Conservation (phyloP, 2,888 invertebrate species). For the Atherix ibis region DNA sequence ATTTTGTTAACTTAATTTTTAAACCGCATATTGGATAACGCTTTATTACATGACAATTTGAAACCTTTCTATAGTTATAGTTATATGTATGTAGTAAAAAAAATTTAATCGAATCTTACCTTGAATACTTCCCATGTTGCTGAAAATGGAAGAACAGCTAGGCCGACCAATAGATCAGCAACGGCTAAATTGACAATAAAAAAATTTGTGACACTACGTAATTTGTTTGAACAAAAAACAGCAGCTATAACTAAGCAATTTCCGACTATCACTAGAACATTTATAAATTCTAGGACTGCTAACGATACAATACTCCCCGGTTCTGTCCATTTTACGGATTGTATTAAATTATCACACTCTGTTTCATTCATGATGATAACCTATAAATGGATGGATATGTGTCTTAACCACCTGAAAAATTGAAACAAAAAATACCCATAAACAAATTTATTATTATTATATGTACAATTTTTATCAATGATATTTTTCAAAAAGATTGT, state of each 20-base stretch:
- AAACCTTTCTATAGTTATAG: too few relatives aligned
- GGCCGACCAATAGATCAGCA: slow-evolving; percentile 88
- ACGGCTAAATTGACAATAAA: slow-evolving; percentile 95
- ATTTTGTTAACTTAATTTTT: too few relatives aligned
- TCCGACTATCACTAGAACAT: slow-evolving; percentile 74
- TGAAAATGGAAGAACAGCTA: slow-evolving; percentile 90
- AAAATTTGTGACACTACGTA: slow-evolving; percentile 88
- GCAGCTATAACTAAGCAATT: slow-evolving; percentile 88
- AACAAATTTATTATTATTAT: neutral
- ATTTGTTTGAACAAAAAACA: slow-evolving; percentile 77
- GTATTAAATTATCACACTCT: slow-evolving; percentile 66
- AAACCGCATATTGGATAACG: too few relatives aligned
- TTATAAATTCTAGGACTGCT: slow-evolving; percentile 64
- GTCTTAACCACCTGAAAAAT: slow-evolving; percentile 27
- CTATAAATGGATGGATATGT: slow-evolving; percentile 24
- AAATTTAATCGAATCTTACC: too few relatives aligned
- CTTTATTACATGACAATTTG: too few relatives aligned
- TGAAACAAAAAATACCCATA: slow-evolving; percentile 5
- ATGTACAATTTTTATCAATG: too few relatives aligned
- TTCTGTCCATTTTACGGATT: slow-evolving; percentile 69
- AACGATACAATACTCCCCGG: slow-evolving; percentile 60
- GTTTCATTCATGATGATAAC: slow-evolving; percentile 58
- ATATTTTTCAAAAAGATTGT: too few relatives aligned
- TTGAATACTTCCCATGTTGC: slow-evolving; percentile 87
- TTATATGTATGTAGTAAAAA: too few relatives aligned